Base-by-base conservation (phyloP, 2,797 vertebrate genomes). In the Harpagifer antarcticus region DNA sequence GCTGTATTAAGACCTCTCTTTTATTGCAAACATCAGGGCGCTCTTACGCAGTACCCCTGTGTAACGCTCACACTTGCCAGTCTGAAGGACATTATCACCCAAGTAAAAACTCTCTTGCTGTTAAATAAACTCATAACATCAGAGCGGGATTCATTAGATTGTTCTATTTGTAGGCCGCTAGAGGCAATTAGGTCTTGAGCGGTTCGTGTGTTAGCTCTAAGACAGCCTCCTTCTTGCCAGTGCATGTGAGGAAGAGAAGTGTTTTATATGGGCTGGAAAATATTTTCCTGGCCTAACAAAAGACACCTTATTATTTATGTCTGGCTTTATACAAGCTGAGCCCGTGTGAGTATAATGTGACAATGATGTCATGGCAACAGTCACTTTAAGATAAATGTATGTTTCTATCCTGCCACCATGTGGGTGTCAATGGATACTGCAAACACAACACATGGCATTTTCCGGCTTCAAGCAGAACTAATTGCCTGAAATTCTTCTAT, bases 321-420 rank as follows among this genome's bases (percentile, higher is more conserved):
- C 72, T 81, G 85, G 52, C 65, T 93, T 82, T 79, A 74, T 79
- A 72, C 65, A 79, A 81, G 84, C 71, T 56, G 53, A 77, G 76
- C 58, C 72, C 64, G 42, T 23, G 60, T 69, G 84, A 69, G 78
- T 86, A 72, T 55, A 76, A 84, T 67, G 73, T 78, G 81, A 86
- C 72, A 81, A 56, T 74, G 85, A 79, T 74, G 78, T 88, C 89
- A 86, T 70, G 47, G 70, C 55, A 52, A 64, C 57, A 63, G 48
- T 53, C 42, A 53, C 55, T 78, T 76, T 52, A 62, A 72, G 42
- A 45, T 9, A 49, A 68, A 84, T 76, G 52, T 57, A 59, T 88
- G 89, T 85, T 89, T 91, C 86, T 74, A 81, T 83, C 63, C 87
- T 92, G 90, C 90, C 93, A 91, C 91, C 90, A 55, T 82, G 89